phyloP scores from a whole-genome alignment of 2,797 vertebrate species.

The Scleropages formosus region DNA sequence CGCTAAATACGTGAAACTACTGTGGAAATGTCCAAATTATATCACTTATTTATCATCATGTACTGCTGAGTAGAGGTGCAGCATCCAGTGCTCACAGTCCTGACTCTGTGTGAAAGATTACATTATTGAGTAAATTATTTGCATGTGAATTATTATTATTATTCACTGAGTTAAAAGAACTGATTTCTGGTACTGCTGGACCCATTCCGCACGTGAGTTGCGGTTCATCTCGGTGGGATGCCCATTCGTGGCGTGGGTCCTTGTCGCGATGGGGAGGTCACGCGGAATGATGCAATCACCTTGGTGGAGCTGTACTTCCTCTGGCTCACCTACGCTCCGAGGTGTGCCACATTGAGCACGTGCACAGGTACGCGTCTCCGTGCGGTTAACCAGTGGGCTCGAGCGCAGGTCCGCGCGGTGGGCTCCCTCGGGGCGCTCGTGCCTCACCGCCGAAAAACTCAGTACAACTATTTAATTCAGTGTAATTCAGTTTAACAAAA shows the following conservation, averaged over 20 bases:
- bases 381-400: conserved; percentile 41
- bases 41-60: conserved; percentile 23
- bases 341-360: background rate
- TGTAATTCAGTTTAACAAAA: no score
- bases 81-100: background rate
- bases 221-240: conserved; percentile 9
- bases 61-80: background rate
- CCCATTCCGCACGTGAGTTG: background rate
- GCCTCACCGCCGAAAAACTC: no score
- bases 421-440: conserved; percentile 64
- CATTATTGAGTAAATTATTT: background rate
- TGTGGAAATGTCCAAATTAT: conserved; percentile 3
- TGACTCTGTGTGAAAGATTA: background rate
- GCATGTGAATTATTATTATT: background rate
- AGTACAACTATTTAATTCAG: no score
- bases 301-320: conserved; percentile 11
- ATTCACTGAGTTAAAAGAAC: background rate
- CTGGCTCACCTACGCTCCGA: no score
- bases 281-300: conserved; percentile 33
- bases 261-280: background rate
- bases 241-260: conserved; percentile 2
- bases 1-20: background rate
- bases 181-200: background rate
- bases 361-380: background rate
- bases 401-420: conserved; percentile 61